Evolutionary conservation across 2,888 invertebrate species (phyloP), one percentile per base, ranked within the genome.

Genomic region (Oxytorus armatus): DNA sequence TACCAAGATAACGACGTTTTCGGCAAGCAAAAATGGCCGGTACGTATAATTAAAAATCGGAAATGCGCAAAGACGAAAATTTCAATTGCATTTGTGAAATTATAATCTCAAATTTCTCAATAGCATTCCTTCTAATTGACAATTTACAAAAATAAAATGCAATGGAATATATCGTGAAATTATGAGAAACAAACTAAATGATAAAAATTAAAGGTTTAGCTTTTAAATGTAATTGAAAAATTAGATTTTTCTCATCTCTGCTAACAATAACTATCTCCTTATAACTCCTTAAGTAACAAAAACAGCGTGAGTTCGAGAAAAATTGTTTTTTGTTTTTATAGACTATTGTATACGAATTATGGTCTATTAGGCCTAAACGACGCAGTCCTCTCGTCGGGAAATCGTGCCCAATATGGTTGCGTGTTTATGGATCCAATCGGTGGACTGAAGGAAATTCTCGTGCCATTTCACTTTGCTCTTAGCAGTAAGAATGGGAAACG

Each of bases 381-480:
- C 84, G 92, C 92, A 21, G 85, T 89, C 0, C 81, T 89, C 1
- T 72, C 85, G 10, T 79, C 85, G 8, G 85, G 82, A 0, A 95
- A 95, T 85, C 92, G 94, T 55, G 94, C 95, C 14, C 94, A 94
- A 82, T 95, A 95, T 88, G 94, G 95, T 66, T 96, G 97, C 88
- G 94, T 97, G 1, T 95, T 98, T 66, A 93, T 99, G 53, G 97
- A 98, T 90, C 95, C 96, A 0, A 95, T 96, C 89, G 97, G 97
- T 0, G 94, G 95, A 86, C 91, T 98, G 0, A 97, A 96, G 90
- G 96, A 96, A 88, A 94, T 98, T 81, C 93, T 93, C 80, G 95
- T 98, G 86, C 99, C 99, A 23, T 99, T 98, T 91, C 98, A 98
- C 92, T 96, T 96, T 90, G 96, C 97, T 0, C 93, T 98, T 47